Percentiles rank a stretch among this genome's conserved stretches.
Conservation (phyloP, 2,888 invertebrate species). For the Drosophila seclusa region DNA sequence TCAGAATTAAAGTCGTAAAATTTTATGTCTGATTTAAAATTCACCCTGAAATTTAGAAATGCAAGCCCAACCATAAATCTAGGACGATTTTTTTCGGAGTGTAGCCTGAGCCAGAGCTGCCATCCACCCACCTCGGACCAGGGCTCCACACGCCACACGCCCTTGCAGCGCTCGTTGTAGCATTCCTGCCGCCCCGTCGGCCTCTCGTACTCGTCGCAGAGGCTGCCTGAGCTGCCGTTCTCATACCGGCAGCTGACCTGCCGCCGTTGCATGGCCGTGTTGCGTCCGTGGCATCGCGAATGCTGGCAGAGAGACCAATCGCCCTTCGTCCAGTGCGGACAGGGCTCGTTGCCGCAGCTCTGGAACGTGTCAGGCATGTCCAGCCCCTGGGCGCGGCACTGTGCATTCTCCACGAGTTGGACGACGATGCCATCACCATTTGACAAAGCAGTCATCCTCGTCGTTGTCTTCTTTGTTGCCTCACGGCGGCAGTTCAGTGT, state of each 20-base stretch:
- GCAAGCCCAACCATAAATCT: not conserved
- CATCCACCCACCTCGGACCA: slow-evolving; percentile 93
- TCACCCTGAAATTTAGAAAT: not conserved
- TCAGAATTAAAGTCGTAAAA: too few species aligned
- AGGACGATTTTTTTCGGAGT: not conserved
- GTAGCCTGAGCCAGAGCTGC: not conserved
- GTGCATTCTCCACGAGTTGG: slow-evolving; percentile 86
- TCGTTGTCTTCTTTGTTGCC: slow-evolving; percentile 32
- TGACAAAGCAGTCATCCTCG: slow-evolving; percentile 27
- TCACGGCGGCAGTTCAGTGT: slow-evolving; percentile 77
- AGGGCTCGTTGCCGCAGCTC: slow-evolving; percentile 89
- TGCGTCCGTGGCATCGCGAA: slow-evolving; percentile 91
- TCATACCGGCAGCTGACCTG: slow-evolving; percentile 86
- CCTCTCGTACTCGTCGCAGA: slow-evolving; percentile 89
- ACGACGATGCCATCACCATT: slow-evolving; percentile 27
- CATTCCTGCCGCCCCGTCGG: slow-evolving; percentile 93
- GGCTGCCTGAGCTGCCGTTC: slow-evolving; percentile 77
- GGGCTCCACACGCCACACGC: slow-evolving; percentile 95
- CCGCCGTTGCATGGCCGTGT: slow-evolving; percentile 91
- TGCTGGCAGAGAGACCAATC: slow-evolving; percentile 91
- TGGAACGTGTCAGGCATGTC: slow-evolving; percentile 88
- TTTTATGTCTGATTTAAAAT: not conserved
- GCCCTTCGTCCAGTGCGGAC: slow-evolving; percentile 90
- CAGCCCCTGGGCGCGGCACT: slow-evolving; percentile 90
- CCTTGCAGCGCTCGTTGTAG: slow-evolving; percentile 92